phyloP scores from a whole-genome alignment of 2,113 vertebrate species.

The Mirounga angustirostris region DNA sequence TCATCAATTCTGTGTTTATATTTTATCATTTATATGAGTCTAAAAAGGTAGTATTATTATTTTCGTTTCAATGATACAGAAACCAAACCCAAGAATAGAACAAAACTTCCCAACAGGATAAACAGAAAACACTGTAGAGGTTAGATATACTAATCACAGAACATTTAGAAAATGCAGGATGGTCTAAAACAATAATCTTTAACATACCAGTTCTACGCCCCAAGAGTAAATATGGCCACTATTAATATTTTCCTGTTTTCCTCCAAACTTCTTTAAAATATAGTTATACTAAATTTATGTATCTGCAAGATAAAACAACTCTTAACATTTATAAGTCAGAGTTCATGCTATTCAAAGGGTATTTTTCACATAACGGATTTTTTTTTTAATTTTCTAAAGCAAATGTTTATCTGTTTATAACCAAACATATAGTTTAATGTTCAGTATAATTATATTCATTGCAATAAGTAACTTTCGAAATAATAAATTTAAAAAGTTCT shows the following conservation, averaged over 20 bases:
- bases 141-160: background rate
- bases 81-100: background rate
- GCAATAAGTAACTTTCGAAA: background rate
- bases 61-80: background rate
- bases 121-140: background rate
- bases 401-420: background rate
- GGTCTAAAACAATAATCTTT: background rate
- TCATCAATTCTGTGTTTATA: background rate
- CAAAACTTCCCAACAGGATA: background rate
- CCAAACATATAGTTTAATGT: background rate
- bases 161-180: background rate
- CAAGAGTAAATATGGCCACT: background rate
- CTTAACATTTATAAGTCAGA: background rate
- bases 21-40: background rate
- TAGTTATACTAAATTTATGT: background rate
- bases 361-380: background rate
- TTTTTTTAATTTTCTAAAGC: constrained; percentile 20
- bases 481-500: background rate
- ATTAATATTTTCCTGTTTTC: background rate
- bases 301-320: background rate
- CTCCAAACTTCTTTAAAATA: background rate
- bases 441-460: background rate
- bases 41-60: background rate
- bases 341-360: constrained; percentile 1
- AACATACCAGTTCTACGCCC: background rate